phyloP scores from a whole-genome alignment of 1,140 invertebrate genomes.

The Drosophila arawakana region DNA sequence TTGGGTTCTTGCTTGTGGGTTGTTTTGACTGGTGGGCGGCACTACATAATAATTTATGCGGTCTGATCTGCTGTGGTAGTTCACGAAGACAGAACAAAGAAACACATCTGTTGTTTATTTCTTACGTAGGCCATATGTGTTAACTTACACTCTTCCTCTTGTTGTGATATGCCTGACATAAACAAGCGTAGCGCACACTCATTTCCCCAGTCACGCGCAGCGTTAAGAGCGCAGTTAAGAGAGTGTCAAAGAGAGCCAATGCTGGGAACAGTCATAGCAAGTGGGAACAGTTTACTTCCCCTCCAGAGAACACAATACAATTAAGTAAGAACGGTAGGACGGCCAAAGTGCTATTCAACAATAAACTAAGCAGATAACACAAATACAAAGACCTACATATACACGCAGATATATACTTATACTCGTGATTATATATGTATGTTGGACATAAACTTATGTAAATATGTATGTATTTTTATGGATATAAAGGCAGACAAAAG shows the following conservation, averaged over 20 bases:
- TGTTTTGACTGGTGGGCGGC: too few species aligned
- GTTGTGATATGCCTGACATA: too few species aligned
- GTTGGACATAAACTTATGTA: too few species aligned
- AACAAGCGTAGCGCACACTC: neutral
- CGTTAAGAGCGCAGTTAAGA: constrained; percentile 43
- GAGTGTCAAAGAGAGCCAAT: constrained; percentile 48
- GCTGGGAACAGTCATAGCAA: constrained; percentile 40
- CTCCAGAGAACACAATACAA: constrained; percentile 7
- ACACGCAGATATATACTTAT: neutral
- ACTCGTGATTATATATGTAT: neutral
- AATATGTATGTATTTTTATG: neutral
- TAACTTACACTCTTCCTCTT: too few species aligned
- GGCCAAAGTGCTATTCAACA: constrained; percentile 56
- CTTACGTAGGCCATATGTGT: too few species aligned
- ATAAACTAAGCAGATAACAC: constrained; percentile 22
- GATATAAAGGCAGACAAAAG: neutral
- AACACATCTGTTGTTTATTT: too few species aligned
- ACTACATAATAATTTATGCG: too few species aligned
- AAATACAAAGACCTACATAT: neutral
- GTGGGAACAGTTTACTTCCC: constrained; percentile 27
- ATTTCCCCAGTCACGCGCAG: neutral
- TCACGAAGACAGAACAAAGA: too few species aligned
- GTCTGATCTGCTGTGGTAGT: too few species aligned
- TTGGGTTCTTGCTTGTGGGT: too few species aligned
- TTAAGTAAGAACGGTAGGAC: constrained; percentile 26